Evolutionary conservation across 2,888 invertebrate genomes (phyloP), one percentile per base, ranked within the genome.

Genomic region (Perizoma affinitatum): DNA sequence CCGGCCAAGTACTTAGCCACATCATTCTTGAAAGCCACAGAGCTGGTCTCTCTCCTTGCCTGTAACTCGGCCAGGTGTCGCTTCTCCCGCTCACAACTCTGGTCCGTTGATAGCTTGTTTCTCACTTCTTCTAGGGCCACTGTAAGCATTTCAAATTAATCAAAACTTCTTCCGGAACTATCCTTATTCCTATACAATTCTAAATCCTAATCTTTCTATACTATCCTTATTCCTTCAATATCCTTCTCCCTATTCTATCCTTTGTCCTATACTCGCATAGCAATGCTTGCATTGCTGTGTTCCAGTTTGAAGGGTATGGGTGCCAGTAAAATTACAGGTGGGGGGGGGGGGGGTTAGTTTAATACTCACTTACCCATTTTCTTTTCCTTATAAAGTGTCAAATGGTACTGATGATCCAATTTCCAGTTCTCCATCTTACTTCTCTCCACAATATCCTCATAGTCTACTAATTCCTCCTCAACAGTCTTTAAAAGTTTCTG

Each of bases 371-470:
- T 83, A 96, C 96, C 94, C 80, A 95, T 88, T 87, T 96, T 96
- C 72, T 94, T 95, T 71, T 95, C 95, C 79, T 95, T 94, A 71
- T 96, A 96, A 68, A 95, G 83, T 11, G 94, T 94, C 55, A 96
- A 88, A 68, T 96, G 95, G 75, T 95, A 95, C 69, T 94, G 92
- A 76, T 96, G 96, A 74, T 96, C 95, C 46, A 95, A 78, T 80
- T 96, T 95, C 85, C 94, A 94, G 75, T 94, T 95, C 74, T 96
- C 94, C 78, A 96, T 93, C 66, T 96, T 95, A 64, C 94, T 92
- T 65, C 93, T 93, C 75, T 96, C 96, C 9, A 96, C 94, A 60
- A 95, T 79, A 74, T 95, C 94, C 78, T 96, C 95, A 63, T 96
- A 92, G 54, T 94, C 90, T 7, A 94, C 86, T 51, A 96, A 78